Conservation (phyloP, 2,797 vertebrate genomes). For the Leuciscus waleckii region DNA sequence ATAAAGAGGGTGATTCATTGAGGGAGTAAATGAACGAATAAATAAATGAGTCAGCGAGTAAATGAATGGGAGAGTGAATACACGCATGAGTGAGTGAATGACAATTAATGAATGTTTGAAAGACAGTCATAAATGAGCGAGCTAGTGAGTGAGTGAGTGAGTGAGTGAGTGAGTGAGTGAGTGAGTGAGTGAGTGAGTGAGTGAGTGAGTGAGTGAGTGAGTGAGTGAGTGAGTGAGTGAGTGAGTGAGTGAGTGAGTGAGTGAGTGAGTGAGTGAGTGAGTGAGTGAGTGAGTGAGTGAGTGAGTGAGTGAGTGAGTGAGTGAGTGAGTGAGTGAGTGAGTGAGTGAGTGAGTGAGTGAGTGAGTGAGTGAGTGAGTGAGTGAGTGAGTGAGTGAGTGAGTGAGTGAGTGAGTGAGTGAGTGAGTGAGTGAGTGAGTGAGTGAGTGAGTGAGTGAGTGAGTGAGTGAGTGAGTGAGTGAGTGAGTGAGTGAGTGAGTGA, state of each 20-base stretch:
- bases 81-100: background rate
- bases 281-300: background rate
- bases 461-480: conserved; percentile 7
- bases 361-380: conserved; percentile 4
- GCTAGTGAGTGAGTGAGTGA: background rate
- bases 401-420: conserved; percentile 20
- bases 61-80: background rate
- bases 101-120: no score
- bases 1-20: background rate
- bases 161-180: conserved; percentile 1
- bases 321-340: conserved; percentile 7
- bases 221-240: conserved; percentile 4
- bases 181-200: conserved; percentile 5
- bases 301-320: conserved; percentile 8
- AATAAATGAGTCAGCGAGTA: background rate
- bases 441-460: conserved; percentile 8
- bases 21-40: background rate
- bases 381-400: conserved; percentile 9
- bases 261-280: conserved; percentile 20
- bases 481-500: conserved; percentile 15
- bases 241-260: conserved; percentile 9
- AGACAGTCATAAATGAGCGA: background rate
- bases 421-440: background rate
- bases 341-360: conserved; percentile 15
- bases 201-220: conserved; percentile 15